Percentiles rank a stretch among this genome's conserved stretches.
Evolutionary conservation across 37 sponge, comb jelly and placozoan species (phyloP).

Genomic region (Cliona cf. orientalis): DNA sequence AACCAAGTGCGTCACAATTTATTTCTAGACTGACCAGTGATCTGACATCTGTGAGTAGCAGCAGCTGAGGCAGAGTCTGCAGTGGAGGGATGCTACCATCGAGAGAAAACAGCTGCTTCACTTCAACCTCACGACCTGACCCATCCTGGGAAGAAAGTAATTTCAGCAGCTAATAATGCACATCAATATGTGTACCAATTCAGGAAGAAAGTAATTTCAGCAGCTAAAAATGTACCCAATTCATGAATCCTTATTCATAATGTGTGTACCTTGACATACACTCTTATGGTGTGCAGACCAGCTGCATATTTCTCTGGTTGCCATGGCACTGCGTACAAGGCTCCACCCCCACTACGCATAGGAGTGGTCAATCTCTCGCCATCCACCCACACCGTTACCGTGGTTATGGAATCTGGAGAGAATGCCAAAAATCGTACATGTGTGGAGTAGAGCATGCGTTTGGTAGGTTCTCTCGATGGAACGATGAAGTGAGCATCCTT

Average conservation of each 20-base stretch:
- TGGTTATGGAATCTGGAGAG: conserved; percentile 59
- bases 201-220: not conserved
- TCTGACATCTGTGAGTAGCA: conserved; percentile 55
- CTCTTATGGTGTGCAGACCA: conserved; percentile 70
- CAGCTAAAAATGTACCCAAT: not conserved
- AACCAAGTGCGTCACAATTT: not conserved
- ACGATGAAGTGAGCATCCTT: conserved; percentile 71
- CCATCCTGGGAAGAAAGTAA: conserved; percentile 44
- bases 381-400: conserved; percentile 73
- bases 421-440: conserved; percentile 88
- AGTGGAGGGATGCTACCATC: conserved; percentile 40
- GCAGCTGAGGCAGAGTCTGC: conserved; percentile 35
- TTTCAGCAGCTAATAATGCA: not conserved
- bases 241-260: not conserved
- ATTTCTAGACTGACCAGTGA: conserved; percentile 54
- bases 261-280: conserved; percentile 49
- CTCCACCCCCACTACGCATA: conserved; percentile 21
- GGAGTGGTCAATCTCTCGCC: conserved; percentile 19
- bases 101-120: conserved; percentile 65
- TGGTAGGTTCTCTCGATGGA: conserved; percentile 69
- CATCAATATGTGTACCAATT: not conserved
- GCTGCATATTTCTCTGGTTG: conserved; percentile 26
- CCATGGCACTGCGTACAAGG: conserved; percentile 82
- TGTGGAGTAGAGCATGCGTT: conserved; percentile 76
- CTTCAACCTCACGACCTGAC: conserved; percentile 8